These are phyloP conservation scores for Pyrgilauda ruficollis DNA, from an alignment of 2,113 vertebrate genomes.

Conservation along the genomic window DNA sequence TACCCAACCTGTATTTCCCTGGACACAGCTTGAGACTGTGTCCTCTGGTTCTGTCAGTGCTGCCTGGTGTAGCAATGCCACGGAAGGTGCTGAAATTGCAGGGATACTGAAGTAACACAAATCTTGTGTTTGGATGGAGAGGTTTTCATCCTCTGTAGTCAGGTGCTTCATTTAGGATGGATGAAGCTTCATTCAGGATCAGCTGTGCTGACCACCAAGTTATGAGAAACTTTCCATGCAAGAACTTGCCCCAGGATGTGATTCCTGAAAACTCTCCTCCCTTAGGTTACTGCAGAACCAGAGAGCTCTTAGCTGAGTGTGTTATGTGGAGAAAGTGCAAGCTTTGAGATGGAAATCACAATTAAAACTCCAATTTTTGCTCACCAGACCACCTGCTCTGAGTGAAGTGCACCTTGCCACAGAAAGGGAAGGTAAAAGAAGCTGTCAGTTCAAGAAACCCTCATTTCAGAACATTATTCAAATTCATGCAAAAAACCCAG, in stretches of 20 bases:
- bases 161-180: not conserved
- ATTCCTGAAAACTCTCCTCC: not conserved
- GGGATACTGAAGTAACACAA: not conserved
- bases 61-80: not conserved
- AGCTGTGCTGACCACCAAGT: not conserved
- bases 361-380: not conserved
- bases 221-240: not conserved
- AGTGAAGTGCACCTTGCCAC: not conserved
- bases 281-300: not conserved
- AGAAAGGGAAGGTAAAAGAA: not conserved
- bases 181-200: not conserved
- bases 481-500: not conserved
- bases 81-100: not conserved
- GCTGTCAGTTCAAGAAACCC: not conserved
- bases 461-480: slow-evolving; percentile 39
- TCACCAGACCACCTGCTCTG: not conserved
- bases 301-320: not conserved
- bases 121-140: not conserved
- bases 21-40: not conserved
- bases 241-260: not conserved
- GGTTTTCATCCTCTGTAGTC: not conserved
- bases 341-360: not conserved
- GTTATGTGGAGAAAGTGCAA: not conserved
- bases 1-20: not conserved
- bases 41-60: not conserved